Evolutionary conservation across 2,113 vertebrate species (phyloP).

Genomic region (Anseranas semipalmata): DNA sequence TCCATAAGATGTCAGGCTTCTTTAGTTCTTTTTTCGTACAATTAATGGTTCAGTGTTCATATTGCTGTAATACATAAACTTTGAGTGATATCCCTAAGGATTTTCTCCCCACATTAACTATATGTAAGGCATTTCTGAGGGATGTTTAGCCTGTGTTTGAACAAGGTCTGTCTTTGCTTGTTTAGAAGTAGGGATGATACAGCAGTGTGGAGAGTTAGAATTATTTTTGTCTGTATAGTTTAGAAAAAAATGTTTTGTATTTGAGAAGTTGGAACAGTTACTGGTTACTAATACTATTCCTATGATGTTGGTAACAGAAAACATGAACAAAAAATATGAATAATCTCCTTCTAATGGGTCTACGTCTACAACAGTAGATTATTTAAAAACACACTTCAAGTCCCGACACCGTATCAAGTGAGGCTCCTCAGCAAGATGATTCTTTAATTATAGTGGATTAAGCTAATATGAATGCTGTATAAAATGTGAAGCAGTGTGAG

Average conservation of each 20-base stretch:
- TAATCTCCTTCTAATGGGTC: neutral
- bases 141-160: neutral
- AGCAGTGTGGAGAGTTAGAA: neutral
- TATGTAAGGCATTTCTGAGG: neutral
- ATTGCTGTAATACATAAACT: neutral
- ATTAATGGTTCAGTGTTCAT: neutral
- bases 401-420: neutral
- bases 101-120: neutral
- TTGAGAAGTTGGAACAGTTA: neutral
- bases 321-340: neutral
- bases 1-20: neutral
- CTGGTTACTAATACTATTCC: neutral
- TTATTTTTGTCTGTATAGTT: neutral
- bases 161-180: neutral
- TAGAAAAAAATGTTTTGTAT: neutral
- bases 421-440: neutral
- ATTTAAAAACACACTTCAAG: neutral
- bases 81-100: neutral
- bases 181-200: neutral
- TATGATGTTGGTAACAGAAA: neutral
- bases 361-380: neutral
- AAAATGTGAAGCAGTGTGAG: neutral
- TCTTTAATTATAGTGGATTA: neutral
- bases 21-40: neutral
- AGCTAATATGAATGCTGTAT: neutral